These are phyloP conservation scores for Chaitophorus viminalis DNA, from an alignment of 2,888 invertebrate genomes.

Conservation along the genomic window DNA sequence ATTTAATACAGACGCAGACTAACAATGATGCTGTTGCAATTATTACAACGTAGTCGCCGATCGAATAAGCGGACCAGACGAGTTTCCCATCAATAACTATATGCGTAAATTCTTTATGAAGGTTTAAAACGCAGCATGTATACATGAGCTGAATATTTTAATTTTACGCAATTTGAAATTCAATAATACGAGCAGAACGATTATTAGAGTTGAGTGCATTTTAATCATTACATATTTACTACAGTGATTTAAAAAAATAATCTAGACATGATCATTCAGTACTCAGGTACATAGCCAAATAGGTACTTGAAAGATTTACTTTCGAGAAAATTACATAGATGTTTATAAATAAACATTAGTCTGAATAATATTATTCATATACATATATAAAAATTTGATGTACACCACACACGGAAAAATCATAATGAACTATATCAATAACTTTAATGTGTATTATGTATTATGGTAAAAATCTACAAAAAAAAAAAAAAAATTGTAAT, in stretches of 20 bases:
- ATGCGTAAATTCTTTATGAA: not conserved
- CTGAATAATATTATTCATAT: not conserved
- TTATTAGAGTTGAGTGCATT: not conserved
- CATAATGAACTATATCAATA: not conserved
- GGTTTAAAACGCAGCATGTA: too few species aligned
- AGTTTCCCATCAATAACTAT: slow-evolving; percentile 4
- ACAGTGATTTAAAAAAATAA: not conserved
- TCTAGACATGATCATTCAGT: not conserved
- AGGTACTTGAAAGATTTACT: not conserved
- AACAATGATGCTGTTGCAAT: not conserved
- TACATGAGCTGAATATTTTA: slow-evolving; percentile 10
- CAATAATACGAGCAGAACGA: not conserved
- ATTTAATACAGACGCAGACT: not conserved
- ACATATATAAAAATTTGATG: not conserved
- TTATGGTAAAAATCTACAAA: too few species aligned
- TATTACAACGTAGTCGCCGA: not conserved
- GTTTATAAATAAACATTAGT: not conserved
- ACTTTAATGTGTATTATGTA: too few species aligned
- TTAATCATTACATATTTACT: not conserved
- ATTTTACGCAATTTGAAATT: not conserved
- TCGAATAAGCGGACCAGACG: not conserved
- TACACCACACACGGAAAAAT: not conserved
- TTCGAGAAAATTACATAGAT: not conserved
- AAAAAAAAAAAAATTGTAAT: not conserved
- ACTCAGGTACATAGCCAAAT: too few species aligned